A percentile compares a stretch with the other conserved stretches of the same genome.
These are phyloP conservation scores for Oasisia sp. DNA, from an alignment of 2,888 invertebrate genomes.

Conservation along the genomic window DNA sequence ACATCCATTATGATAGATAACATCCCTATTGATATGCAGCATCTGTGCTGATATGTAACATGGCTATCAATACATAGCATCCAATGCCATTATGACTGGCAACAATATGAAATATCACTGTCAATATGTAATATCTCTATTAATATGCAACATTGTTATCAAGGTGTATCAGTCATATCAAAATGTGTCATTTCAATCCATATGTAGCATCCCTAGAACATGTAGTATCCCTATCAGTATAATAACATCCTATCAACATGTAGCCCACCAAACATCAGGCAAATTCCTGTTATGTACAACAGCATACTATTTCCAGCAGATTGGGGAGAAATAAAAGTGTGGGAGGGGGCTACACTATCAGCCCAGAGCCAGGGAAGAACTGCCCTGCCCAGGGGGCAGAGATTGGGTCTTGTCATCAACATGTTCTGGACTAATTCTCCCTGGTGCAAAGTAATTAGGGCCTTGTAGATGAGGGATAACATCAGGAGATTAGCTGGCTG, in stretches of 20 bases:
- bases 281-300: not conserved
- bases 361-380: not conserved
- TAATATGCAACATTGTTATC: no score
- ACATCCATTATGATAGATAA: not conserved
- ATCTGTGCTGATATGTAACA: not conserved
- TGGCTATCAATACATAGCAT: no score
- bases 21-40: not conserved
- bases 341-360: not conserved
- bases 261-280: not conserved
- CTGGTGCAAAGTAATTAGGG: not conserved
- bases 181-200: no score
- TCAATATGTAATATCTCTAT: no score
- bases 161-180: no score
- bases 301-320: not conserved
- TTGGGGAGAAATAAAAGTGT: not conserved
- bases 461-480: not conserved
- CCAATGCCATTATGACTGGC: no score
- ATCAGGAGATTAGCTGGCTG: not conserved
- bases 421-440: not conserved
- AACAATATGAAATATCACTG: no score
- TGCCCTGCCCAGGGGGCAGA: not conserved
- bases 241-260: not conserved
- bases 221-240: not conserved
- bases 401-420: not conserved
- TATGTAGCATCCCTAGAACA: not conserved